Conservation (phyloP, 2,113 vertebrate genomes). For the Percina caprodes region DNA sequence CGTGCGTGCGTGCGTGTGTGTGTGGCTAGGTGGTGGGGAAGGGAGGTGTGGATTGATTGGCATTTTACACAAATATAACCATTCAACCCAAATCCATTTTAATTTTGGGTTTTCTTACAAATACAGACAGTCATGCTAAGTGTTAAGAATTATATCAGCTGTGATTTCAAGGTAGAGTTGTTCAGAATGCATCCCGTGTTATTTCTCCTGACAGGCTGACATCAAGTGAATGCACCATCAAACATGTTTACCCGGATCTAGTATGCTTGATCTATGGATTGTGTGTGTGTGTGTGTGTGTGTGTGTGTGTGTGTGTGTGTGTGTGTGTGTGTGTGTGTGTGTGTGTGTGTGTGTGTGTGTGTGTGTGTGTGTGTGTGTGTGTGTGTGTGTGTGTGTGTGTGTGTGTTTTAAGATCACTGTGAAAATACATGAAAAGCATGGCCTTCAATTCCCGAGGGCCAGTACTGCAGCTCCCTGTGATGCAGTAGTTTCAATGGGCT, state of each 20-base stretch:
- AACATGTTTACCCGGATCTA: constrained; percentile 66
- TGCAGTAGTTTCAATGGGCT: constrained; percentile 88
- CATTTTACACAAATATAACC: constrained; percentile 43
- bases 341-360: constrained; percentile 14
- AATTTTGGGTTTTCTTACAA: constrained; percentile 53
- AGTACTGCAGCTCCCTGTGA: constrained; percentile 86
- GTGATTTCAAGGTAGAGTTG: constrained; percentile 66
- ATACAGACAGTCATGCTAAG: constrained; percentile 39
- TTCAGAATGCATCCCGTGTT: constrained; percentile 60
- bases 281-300: constrained; percentile 9
- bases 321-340: constrained; percentile 2
- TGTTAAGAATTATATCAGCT: constrained; percentile 52
- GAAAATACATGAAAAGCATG: constrained; percentile 74
- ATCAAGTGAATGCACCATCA: constrained; percentile 64
- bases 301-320: constrained; percentile 11
- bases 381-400: constrained; percentile 12
- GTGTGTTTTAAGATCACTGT: constrained; percentile 52
- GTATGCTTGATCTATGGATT: constrained; percentile 39
- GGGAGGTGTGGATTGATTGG: constrained; percentile 17
- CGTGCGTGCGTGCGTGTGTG: background rate
- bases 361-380: constrained; percentile 14
- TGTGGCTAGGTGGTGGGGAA: background rate
- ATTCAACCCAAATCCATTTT: constrained; percentile 44
- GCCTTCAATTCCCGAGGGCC: constrained; percentile 62
- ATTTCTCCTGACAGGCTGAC: constrained; percentile 68